A percentile compares a stretch with the other conserved stretches of the same genome.
Evolutionary conservation across 1,140 invertebrate species (phyloP).

Genomic region (Episyrphus balteatus): DNA sequence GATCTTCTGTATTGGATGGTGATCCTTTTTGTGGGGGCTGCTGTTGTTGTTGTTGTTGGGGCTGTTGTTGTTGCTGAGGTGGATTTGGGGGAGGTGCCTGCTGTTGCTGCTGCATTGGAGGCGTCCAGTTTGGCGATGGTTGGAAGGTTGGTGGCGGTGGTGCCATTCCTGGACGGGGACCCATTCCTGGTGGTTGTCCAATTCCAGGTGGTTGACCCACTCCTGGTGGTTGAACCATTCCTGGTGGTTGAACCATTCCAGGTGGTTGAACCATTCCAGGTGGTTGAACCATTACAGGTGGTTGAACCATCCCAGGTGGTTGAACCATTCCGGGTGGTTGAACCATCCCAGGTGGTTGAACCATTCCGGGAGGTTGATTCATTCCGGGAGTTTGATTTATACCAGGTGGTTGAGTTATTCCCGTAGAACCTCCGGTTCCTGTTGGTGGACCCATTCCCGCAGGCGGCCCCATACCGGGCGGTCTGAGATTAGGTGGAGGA

Average conservation of each 20-base stretch:
- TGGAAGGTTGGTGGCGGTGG: not conserved
- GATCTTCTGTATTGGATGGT: too few species aligned
- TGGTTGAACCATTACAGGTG: conserved; percentile 15
- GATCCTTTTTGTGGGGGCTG: too few species aligned
- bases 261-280: not conserved
- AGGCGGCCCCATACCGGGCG: conserved; percentile 24
- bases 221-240: conserved; percentile 6
- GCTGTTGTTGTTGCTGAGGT: too few species aligned
- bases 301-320: conserved; percentile 12
- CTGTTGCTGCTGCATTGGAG: not conserved
- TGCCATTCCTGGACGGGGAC: conserved; percentile 7
- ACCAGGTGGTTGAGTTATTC: too few species aligned
- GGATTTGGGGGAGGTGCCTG: too few species aligned
- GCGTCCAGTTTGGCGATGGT: conserved; percentile 10
- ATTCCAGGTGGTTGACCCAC: conserved; percentile 11
- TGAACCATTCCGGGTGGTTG: too few species aligned
- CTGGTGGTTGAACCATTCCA: not conserved
- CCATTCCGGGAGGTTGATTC: conserved; percentile 9
- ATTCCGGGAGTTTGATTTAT: conserved; percentile 21
- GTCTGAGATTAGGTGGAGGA: conserved; percentile 34
- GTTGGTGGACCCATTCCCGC: too few species aligned
- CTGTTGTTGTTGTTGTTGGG: too few species aligned
- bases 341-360: too few species aligned
- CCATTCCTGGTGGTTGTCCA: conserved; percentile 11
- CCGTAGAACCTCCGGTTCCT: too few species aligned